Evolutionary conservation across 2,888 invertebrate genomes (phyloP), one percentile per base, ranked within the genome.

Genomic region (Epirrhoe tristata): DNA sequence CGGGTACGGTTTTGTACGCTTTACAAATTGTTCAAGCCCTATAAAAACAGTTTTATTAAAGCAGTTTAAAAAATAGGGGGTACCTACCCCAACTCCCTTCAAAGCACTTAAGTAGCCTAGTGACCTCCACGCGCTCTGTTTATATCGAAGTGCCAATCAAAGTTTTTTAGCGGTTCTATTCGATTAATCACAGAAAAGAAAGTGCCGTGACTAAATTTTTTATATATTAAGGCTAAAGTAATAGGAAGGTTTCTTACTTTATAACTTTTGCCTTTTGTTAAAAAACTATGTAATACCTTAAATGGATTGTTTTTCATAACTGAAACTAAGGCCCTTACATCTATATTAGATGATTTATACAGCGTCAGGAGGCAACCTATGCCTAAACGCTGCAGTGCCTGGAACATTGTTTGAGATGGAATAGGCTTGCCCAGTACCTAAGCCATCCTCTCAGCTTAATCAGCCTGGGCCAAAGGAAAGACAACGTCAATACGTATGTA

Each of bases 171-270:
- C 57, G 58, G 66, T 66, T 69, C 70, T 58, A 70, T 74, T 77
- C 72, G 74, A 81, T 81, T 82, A 79, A 81, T 80, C 77, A 77
- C 65, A 55, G 17, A 67, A 74, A 65, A 61, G 73, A 74, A 74
- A 77, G 62, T 60, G 65, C 69, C 72, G 69, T 70, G 72, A 58
- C 61, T 57, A 43, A 43, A 43, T 63, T 56, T 56, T 65, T 52
- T 36, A 56, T 62, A 48, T 63, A 58, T 57, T 53, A 66, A 50
- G 50, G 31, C 58, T 12, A 39, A 4, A 4, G 39, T 12, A 4
- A 24, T 12, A 43, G 39, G 12, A 12, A 12, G 12, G 39, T 48
- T 48, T 48, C 16, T 16, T 48, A 5, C 24, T 24, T 36, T 36
- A 36, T 36, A 3, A 8, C 7, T 5, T 48, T 16, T 14, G 48